These are phyloP conservation scores for Furcifer pardalis DNA, from an alignment of 2,797 vertebrate species.

Conservation along the genomic window DNA sequence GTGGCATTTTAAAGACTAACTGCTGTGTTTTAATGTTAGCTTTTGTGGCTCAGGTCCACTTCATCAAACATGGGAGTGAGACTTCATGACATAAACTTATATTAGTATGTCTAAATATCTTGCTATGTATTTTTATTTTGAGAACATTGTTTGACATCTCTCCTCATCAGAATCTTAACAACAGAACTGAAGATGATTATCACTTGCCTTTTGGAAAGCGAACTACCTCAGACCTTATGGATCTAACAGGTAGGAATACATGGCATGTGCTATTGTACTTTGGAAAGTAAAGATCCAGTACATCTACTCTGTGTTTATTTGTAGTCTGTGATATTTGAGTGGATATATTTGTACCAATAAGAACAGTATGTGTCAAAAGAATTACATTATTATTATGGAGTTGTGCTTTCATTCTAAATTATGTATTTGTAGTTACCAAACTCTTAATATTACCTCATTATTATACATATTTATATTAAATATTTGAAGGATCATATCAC, in stretches of 20 bases:
- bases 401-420: background rate
- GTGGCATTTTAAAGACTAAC: no score
- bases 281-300: background rate
- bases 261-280: background rate
- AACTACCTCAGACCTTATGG: constrained; percentile 65
- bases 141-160: constrained; percentile 40
- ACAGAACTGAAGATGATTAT: constrained; percentile 76
- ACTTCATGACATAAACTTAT: no score
- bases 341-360: background rate
- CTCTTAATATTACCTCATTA: background rate
- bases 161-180: constrained; percentile 73
- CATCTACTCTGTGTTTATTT: background rate
- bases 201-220: constrained; percentile 68
- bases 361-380: background rate
- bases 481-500: no score
- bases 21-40: no score
- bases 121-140: background rate
- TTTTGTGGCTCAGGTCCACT: no score
- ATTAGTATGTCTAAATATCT: background rate
- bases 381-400: background rate
- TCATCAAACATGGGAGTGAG: no score
- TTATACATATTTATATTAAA: constrained; percentile 29
- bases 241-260: constrained; percentile 80
- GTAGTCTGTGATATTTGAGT: background rate
- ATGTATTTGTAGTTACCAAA: no score